Conservation (phyloP, 2,113 vertebrate genomes). For the Toxostoma redivivum region DNA sequence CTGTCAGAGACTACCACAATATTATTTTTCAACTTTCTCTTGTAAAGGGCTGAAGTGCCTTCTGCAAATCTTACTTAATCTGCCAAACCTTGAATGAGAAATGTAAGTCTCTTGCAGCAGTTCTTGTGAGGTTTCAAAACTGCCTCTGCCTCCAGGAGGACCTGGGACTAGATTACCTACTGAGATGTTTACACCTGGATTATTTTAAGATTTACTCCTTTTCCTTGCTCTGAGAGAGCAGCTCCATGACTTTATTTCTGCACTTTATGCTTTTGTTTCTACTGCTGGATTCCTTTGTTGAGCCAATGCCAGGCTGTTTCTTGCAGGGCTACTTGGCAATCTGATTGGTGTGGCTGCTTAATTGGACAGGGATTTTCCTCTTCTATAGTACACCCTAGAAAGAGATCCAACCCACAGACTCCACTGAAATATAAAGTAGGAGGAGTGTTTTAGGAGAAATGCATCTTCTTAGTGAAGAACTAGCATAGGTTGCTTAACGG, state of each 20-base stretch:
- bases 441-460: background rate
- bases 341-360: background rate
- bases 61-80: background rate
- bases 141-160: background rate
- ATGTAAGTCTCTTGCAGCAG: background rate
- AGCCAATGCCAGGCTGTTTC: background rate
- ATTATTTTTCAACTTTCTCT: background rate
- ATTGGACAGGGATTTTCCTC: background rate
- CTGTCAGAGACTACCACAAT: background rate
- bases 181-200: background rate
- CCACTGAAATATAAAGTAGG: background rate
- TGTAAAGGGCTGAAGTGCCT: background rate
- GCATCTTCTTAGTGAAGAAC: background rate
- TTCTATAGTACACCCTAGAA: background rate
- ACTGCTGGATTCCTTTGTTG: background rate
- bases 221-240: background rate
- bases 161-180: background rate
- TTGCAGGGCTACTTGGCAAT: background rate
- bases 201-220: background rate
- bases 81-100: background rate
- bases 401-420: background rate
- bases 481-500: background rate
- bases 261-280: background rate
- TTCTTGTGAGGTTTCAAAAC: background rate
- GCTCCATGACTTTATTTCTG: background rate